Base-by-base conservation (phyloP, 2,113 vertebrate species). In the Himantopus leucocephalus region DNA sequence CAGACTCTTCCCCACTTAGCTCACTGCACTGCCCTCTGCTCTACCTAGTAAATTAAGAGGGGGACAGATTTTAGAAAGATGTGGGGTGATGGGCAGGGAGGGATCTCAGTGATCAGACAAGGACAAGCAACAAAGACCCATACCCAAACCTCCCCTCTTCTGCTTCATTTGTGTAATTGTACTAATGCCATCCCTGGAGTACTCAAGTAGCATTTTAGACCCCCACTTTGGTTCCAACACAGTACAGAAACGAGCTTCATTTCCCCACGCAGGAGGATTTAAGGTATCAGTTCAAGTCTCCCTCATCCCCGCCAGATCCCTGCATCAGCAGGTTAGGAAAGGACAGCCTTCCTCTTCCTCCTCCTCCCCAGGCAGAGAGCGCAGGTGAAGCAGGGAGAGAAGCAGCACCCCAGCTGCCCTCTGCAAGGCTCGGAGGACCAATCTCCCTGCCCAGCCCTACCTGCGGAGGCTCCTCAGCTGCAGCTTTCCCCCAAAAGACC, bases 171-270 rank as follows among this genome's bases (percentile, higher is more conserved):
- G 29, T 18, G 29, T 18, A 5, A 18, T 7, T 24, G 12, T 13
- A 24, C 39, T 9, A 22, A 21, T 17, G 19, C 26, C 83, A 32
- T 16, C 73, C 50, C 52, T 7, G 39, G 6, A 8, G n/a, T 3
- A 2, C n/a, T 19, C 47, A 0, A 5, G 27, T 16, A 30, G 20
- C 29, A 1, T 3, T 45, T 19, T 7, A n/a, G 39, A 81, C 0
- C 48, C 71, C 3, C 30, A 0, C 45, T n/a, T 20, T 0, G 27
- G 24, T 11, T 10, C 50, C 60, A 4, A 50, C 8, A 14, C 24
- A 2, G 11, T 22, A 12, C n/a, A 2, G 19, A 52, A 9, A 8
- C 59, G 14, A 81, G 13, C 70, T 37, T 41, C 58, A 1, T 30
- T 17, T 32, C 41, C 39, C 41, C 20, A 0, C 0, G 24, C 58